Base-by-base conservation (phyloP, 2,888 invertebrate species). In the Sussaba pulchella region DNA sequence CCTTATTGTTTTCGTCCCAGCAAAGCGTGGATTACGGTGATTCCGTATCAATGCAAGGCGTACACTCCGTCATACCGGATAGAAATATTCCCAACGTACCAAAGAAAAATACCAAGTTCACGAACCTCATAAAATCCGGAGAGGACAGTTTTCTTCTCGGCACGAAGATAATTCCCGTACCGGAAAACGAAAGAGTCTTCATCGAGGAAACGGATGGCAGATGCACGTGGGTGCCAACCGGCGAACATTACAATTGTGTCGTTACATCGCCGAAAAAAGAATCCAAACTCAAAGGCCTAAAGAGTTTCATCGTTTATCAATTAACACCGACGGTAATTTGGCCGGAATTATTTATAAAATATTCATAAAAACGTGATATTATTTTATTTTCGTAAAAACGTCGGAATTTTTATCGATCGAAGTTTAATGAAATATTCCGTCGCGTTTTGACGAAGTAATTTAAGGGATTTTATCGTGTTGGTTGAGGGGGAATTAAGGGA, bases 191-290 rank as follows among this genome's bases (percentile, higher is more conserved):
- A 82, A 95, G 95, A 92, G 95, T 97, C 39, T 94, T 94, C 86
- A 95, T 98, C 77, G 93, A 96, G 85, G 96, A 96, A 84, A 89
- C 90, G 78, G 96, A 96, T 82, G 96, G 95, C 77, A 93, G 94
- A 21, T 96, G 96, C 88, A 93, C 94, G 78, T 99, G 99, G 99
- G 94, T 95, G 77, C 94, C 96, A 0, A 94, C 95, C 75, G 93
- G 94, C 61, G 95, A 96, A 78, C 94, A 95, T 1, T 99, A 98
- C 90, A 94, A 94, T 5, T 99, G 99, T 78, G 94, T 95, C 69
- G 97, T 99, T 36, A 96, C 98, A 14, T 98, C 98, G 73, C 99
- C 99, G 5, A 99, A 99, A 91, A 99, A 99, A 92, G 99, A 99
- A 92, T 96, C 97, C 0, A 99, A 99, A 93, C 95, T 99, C 90